Evolutionary conservation across 2,113 vertebrate species (phyloP).

Genomic region (Morone saxatilis): DNA sequence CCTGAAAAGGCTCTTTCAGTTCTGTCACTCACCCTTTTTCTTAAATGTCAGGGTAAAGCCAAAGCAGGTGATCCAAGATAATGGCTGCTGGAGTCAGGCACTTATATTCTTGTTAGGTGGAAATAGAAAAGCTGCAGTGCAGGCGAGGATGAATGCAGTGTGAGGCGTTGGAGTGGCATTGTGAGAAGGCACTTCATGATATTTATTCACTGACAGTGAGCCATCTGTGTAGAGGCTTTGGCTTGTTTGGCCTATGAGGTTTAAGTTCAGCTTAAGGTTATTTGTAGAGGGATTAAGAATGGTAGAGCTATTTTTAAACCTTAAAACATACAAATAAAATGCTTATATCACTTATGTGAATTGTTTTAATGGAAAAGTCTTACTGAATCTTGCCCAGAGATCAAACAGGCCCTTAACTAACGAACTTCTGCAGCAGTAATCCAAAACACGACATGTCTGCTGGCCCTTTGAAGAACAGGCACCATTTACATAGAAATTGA

Average conservation of each 20-base stretch:
- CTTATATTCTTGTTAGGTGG: slow-evolving; percentile 1
- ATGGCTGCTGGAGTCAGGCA: slow-evolving; percentile 35
- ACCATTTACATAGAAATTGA: slow-evolving; percentile 43
- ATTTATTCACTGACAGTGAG: neutral
- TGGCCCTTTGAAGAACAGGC: neutral
- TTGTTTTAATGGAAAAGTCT: neutral
- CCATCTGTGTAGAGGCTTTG: neutral
- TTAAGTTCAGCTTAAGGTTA: slow-evolving; percentile 1
- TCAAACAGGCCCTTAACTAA: slow-evolving; percentile 11
- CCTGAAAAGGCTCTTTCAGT: slow-evolving; percentile 4
- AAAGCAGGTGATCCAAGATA: slow-evolving; percentile 31
- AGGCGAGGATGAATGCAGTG: neutral
- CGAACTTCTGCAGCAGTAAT: slow-evolving; percentile 13
- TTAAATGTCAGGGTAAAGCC: neutral
- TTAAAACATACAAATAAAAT: neutral
- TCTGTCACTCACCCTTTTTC: neutral
- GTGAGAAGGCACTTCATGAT: neutral
- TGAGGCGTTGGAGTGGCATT: neutral
- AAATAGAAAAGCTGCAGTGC: slow-evolving; percentile 12
- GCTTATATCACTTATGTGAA: neutral
- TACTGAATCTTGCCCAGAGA: neutral
- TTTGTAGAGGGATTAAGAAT: neutral
- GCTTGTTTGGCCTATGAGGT: neutral
- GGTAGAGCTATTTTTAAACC: neutral
- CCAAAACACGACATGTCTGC: neutral